Conservation (phyloP, 2,797 vertebrate species). For the Holocentrus rufus region DNA sequence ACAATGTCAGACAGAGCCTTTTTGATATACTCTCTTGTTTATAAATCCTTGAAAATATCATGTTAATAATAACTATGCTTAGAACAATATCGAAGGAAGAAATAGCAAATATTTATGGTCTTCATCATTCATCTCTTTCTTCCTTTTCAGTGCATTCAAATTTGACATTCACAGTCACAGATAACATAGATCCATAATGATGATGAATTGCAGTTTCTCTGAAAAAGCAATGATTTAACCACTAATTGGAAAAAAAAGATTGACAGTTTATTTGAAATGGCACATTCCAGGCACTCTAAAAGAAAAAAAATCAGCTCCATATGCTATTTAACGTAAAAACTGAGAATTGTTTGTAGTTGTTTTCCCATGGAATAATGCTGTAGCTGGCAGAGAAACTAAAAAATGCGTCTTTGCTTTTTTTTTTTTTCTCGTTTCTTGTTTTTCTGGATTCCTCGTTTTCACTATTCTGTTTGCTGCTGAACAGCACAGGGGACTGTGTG, state of each 20-base stretch:
- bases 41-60: too few relatives aligned
- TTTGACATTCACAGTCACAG: slow-evolving; percentile 52
- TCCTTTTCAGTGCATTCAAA: slow-evolving; percentile 48
- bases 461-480: slow-evolving; percentile 63
- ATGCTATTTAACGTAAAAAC: slow-evolving; percentile 72
- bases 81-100: slow-evolving; percentile 10
- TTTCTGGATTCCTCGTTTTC: slow-evolving; percentile 55
- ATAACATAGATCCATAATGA: slow-evolving; percentile 63
- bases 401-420: slow-evolving; percentile 52
- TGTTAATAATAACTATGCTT: slow-evolving; percentile 14
- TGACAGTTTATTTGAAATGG: slow-evolving; percentile 75
- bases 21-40: background rate
- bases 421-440: slow-evolving; percentile 61
- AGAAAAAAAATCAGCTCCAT: slow-evolving; percentile 70
- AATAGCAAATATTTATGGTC: slow-evolving; percentile 34
- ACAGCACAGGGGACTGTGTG: slow-evolving; percentile 63
- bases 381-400: slow-evolving; percentile 56
- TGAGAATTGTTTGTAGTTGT: slow-evolving; percentile 68
- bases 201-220: slow-evolving; percentile 69
- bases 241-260: slow-evolving; percentile 54
- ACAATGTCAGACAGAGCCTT: too few relatives aligned
- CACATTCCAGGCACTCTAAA: slow-evolving; percentile 70
- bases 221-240: slow-evolving; percentile 63
- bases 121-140: slow-evolving; percentile 10
- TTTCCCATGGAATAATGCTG: slow-evolving; percentile 69